These are phyloP conservation scores for Zophobas morio DNA, from an alignment of 1,140 invertebrate species.

Conservation along the genomic window DNA sequence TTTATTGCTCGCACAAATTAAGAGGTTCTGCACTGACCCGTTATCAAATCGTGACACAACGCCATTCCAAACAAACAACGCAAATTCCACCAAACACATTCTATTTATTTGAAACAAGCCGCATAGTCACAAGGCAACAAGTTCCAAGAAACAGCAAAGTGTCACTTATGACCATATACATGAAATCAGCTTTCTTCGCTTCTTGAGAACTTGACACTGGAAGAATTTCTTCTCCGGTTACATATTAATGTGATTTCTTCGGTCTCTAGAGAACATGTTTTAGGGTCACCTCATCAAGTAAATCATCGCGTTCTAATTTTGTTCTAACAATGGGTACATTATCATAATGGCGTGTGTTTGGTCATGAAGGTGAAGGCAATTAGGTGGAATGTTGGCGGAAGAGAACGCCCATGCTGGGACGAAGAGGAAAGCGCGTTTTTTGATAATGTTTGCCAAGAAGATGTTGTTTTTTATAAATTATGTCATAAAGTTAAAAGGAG, in stretches of 20 bases:
- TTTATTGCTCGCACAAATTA: constrained; percentile 22
- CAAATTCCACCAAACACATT: too few species aligned
- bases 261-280: neutral
- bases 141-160: neutral
- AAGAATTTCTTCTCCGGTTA: neutral
- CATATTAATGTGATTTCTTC: neutral
- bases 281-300: neutral
- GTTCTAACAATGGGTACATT: neutral
- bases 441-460: too few species aligned
- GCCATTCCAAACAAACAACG: neutral
- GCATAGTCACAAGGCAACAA: neutral
- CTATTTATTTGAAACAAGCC: too few species aligned
- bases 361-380: neutral
- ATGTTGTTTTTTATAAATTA: too few species aligned
- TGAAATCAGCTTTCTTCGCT: neutral
- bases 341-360: neutral
- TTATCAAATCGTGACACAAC: constrained; percentile 3
- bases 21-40: neutral
- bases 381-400: neutral
- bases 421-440: neutral
- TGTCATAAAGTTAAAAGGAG: too few species aligned
- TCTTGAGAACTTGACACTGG: neutral
- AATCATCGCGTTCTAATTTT: neutral
- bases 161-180: neutral
- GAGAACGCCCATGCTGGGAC: neutral